Evolutionary conservation across 1,140 invertebrate species (phyloP).

Genomic region (Drosophila azteca): DNA sequence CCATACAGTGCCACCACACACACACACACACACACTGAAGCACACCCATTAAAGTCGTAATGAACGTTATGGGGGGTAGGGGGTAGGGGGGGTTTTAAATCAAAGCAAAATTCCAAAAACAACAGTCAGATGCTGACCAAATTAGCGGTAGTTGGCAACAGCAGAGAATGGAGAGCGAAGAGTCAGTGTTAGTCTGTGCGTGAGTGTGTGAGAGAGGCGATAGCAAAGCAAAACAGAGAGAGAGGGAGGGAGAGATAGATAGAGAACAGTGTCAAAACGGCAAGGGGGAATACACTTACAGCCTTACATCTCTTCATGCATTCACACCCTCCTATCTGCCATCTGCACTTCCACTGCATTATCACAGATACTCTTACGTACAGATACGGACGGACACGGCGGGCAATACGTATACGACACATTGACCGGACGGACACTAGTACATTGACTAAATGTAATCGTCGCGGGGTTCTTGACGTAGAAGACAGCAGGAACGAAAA

Average conservation of each 20-base stretch:
- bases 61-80: slow-evolving; percentile 16
- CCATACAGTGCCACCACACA: slow-evolving; percentile 27
- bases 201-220: slow-evolving; percentile 13
- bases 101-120: slow-evolving; percentile 64
- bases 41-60: slow-evolving; percentile 22
- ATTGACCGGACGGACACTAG: slow-evolving; percentile 69
- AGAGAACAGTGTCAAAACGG: slow-evolving; percentile 53
- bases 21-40: slow-evolving; percentile 15
- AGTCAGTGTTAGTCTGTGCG: too few species aligned
- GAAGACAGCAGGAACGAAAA: slow-evolving; percentile 32
- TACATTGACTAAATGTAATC: slow-evolving; percentile 69
- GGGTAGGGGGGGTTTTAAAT: slow-evolving; percentile 47
- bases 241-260: slow-evolving; percentile 5
- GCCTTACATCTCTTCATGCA: too few species aligned
- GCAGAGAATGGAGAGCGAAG: slow-evolving; percentile 20
- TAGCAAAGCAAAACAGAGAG: slow-evolving; percentile 48
- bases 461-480: slow-evolving; percentile 72
- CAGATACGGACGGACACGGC: neutral
- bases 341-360: slow-evolving; percentile 12
- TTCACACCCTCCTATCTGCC: slow-evolving; percentile 1
- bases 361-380: neutral
- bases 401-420: slow-evolving; percentile 65
- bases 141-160: slow-evolving; percentile 73
- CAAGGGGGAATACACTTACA: slow-evolving; percentile 37
- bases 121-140: slow-evolving; percentile 71